phyloP scores from a whole-genome alignment of 2,113 vertebrate genomes.

The Mystacornis crossleyi region DNA sequence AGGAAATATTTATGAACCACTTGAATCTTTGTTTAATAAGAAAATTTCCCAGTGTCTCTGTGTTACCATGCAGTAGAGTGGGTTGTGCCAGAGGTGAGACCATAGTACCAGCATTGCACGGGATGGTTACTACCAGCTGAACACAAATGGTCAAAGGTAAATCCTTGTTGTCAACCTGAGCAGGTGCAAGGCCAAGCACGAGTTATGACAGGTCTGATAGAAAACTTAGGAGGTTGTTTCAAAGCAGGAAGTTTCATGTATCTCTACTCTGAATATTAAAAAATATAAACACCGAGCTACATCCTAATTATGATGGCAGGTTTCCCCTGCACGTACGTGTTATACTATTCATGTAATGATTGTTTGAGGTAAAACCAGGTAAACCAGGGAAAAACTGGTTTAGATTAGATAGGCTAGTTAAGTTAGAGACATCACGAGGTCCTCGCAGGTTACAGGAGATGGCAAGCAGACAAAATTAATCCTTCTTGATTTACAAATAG shows the following conservation, averaged over 20 bases:
- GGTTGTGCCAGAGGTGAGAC: neutral
- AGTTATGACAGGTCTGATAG: neutral
- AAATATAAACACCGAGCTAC: neutral
- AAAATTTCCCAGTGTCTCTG: neutral
- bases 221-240: neutral
- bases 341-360: neutral
- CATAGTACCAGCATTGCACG: accelerated
- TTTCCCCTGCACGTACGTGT: neutral
- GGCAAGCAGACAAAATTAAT: neutral
- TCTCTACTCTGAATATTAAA: neutral
- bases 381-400: neutral
- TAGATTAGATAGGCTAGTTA: neutral
- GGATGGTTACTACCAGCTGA: neutral
- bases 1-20: neutral
- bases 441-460: neutral
- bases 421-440: neutral
- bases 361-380: neutral
- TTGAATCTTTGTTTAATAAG: neutral
- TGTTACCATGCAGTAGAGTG: neutral
- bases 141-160: neutral
- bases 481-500: neutral
- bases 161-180: neutral
- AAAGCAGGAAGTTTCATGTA: neutral
- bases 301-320: neutral
- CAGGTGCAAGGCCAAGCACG: neutral